Conservation (phyloP, 2,797 vertebrate species). For the Paramormyrops hopkinsi region DNA sequence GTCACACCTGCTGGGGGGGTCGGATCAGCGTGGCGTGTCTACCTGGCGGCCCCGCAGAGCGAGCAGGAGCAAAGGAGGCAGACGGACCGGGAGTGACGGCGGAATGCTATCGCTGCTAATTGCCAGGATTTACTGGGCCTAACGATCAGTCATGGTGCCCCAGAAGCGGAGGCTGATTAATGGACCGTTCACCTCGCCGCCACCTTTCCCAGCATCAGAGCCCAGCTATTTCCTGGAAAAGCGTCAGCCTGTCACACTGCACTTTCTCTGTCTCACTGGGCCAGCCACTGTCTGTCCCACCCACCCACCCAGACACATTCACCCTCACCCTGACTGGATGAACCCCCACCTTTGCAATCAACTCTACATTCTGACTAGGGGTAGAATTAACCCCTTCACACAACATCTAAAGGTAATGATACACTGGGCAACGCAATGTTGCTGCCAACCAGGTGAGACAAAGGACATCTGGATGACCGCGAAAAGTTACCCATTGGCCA, state of each 20-base stretch:
- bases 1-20: not conserved
- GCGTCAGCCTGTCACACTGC: not conserved
- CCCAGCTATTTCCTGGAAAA: not conserved
- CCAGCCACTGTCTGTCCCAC: not conserved
- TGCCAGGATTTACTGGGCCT: conserved; percentile 47
- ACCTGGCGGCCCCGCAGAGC: not conserved
- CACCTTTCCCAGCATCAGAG: not conserved
- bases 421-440: not conserved
- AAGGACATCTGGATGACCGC: not conserved
- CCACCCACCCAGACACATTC: not conserved
- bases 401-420: not conserved
- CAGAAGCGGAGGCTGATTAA: conserved; percentile 7
- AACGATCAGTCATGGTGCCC: conserved; percentile 40
- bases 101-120: conserved; percentile 56
- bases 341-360: not conserved
- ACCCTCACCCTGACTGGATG: not conserved
- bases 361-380: not conserved
- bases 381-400: not conserved
- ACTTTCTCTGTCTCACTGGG: not conserved
- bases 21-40: not conserved
- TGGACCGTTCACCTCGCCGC: not conserved
- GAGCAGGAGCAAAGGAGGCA: not conserved
- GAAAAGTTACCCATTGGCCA: not conserved
- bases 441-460: not conserved
- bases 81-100: conserved; percentile 28